phyloP scores from a whole-genome alignment of 2,888 invertebrate genomes.

The Sarcophaga variegata region DNA sequence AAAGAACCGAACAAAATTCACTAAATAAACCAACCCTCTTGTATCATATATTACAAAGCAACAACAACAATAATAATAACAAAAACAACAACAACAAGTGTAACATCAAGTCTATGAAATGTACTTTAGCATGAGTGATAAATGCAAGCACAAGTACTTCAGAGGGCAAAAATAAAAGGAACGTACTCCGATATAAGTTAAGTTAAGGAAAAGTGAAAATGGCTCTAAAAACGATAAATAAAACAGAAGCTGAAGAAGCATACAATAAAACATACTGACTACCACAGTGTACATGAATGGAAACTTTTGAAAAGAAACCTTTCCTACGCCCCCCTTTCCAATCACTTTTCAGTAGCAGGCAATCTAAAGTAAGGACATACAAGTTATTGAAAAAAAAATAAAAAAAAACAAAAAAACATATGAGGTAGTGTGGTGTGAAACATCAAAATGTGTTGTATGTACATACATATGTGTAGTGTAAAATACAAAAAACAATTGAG shows the following conservation, averaged over 20 bases:
- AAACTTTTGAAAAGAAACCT: no score
- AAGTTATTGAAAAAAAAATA: no score
- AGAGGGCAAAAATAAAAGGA: neutral
- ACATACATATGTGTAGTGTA: no score
- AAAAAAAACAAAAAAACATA: no score
- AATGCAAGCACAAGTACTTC: neutral
- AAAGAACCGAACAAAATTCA: neutral
- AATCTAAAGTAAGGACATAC: no score
- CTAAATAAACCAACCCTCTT: conserved; percentile 1
- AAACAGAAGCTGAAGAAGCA: conserved; percentile 17
- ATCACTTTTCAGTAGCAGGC: no score
- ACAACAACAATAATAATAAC: no score
- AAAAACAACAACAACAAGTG: no score
- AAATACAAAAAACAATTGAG: no score
- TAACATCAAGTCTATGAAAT: conserved; percentile 13
- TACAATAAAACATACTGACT: conserved; percentile 1
- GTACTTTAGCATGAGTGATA: conserved; percentile 20
- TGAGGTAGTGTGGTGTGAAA: no score
- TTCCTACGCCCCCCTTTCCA: no score
- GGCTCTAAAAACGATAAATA: conserved; percentile 36
- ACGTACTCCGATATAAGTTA: neutral
- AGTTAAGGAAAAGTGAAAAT: conserved; percentile 27
- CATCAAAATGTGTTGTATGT: no score
- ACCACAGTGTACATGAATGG: neutral
- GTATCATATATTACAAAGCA: conserved; percentile 22